Evolutionary conservation across 2,113 vertebrate species (phyloP).

Genomic region (Turnix velox): DNA sequence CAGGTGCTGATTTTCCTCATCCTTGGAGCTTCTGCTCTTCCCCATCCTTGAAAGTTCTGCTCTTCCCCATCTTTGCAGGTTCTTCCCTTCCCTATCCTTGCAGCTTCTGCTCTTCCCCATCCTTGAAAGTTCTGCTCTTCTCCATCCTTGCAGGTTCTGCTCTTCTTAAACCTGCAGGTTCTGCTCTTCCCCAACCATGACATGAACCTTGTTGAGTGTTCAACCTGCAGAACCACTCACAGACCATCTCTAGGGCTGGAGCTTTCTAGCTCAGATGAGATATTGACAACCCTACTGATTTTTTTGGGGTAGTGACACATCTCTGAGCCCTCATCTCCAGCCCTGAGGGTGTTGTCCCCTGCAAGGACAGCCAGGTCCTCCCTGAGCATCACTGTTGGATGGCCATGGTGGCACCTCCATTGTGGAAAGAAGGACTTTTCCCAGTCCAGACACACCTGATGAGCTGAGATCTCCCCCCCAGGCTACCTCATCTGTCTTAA

Average conservation of each 20-base stretch:
- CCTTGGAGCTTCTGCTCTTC: neutral
- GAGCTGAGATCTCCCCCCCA: neutral
- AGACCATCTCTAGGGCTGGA: neutral
- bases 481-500: neutral
- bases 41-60: too few relatives aligned
- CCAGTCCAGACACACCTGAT: neutral
- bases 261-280: neutral
- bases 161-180: neutral
- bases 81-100: too few relatives aligned
- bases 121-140: neutral
- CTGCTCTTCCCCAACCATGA: neutral
- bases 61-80: too few relatives aligned
- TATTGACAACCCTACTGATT: neutral
- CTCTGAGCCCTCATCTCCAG: neutral
- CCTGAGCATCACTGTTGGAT: fast-evolving
- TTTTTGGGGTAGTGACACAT: neutral
- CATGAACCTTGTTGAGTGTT: fast-evolving
- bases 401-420: neutral
- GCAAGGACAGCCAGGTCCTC: neutral
- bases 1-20: too few relatives aligned
- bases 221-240: neutral
- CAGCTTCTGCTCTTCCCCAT: neutral
- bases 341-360: neutral
- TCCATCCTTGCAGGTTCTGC: neutral
- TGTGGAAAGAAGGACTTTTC: neutral